Evolutionary conservation across 2,113 vertebrate genomes (phyloP).

Genomic region (Cololabis saira): DNA sequence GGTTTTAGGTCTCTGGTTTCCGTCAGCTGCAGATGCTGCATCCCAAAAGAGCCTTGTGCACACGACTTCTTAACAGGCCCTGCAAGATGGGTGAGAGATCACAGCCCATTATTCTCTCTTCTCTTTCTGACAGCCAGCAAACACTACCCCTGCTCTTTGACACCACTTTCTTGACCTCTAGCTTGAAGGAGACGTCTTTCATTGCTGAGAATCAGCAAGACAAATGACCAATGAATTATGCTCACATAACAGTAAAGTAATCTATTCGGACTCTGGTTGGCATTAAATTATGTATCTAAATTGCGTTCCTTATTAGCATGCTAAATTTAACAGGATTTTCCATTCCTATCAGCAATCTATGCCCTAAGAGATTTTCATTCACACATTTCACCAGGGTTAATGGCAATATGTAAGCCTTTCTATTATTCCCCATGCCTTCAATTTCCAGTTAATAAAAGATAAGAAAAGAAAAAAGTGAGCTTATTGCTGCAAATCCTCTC

Average conservation of each 20-base stretch:
- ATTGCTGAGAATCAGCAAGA: constrained; percentile 28
- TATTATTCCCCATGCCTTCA: constrained; percentile 34
- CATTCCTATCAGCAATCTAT: background rate
- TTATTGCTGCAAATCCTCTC: constrained; percentile 43
- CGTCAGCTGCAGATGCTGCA: constrained; percentile 59
- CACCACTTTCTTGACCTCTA: constrained; percentile 39
- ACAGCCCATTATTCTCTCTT: constrained; percentile 27
- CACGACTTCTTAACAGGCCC: constrained; percentile 56
- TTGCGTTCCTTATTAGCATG: too few species aligned
- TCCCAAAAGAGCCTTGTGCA: constrained; percentile 66
- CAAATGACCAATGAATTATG: background rate
- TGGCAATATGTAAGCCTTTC: constrained; percentile 14
- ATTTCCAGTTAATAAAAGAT: constrained; percentile 10
- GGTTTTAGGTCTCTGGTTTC: constrained; percentile 60
- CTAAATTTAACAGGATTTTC: too few species aligned
- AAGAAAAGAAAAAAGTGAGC: constrained; percentile 2
- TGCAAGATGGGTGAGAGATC: constrained; percentile 50
- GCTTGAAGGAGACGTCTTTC: constrained; percentile 6
- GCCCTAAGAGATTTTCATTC: constrained; percentile 24
- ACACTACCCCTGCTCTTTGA: constrained; percentile 40
- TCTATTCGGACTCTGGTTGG: constrained; percentile 1
- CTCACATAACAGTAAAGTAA: constrained; percentile 1
- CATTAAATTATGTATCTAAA: constrained; percentile 8
- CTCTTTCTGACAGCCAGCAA: constrained; percentile 59
- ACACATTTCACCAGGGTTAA: constrained; percentile 33